A percentile compares a stretch with the other conserved stretches of the same genome.
Evolutionary conservation across 1,140 invertebrate genomes (phyloP).

Genomic region (Mylabris phalerata): DNA sequence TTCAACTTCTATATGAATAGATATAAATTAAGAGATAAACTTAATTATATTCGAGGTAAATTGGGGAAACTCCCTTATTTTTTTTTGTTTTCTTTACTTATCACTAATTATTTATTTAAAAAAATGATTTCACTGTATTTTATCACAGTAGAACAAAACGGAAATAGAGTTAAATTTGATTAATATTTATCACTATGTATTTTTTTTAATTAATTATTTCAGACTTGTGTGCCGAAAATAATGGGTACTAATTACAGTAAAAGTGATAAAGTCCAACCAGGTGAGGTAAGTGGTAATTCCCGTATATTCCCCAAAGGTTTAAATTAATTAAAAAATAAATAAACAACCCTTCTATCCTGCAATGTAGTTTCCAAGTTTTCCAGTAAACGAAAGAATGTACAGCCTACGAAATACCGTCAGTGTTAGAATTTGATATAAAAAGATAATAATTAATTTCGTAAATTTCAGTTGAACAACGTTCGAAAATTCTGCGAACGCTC

Average conservation of each 20-base stretch:
- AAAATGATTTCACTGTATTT: neutral
- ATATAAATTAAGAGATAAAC: too few relatives aligned
- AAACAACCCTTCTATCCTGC: too few relatives aligned
- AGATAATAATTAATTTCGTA: neutral
- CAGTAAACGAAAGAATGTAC: neutral
- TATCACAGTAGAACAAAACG: neutral
- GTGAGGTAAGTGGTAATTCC: conserved; percentile 3
- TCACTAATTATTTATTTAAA: neutral
- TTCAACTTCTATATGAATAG: too few relatives aligned
- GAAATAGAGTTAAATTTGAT: neutral
- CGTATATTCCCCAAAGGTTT: too few relatives aligned
- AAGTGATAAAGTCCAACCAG: conserved; percentile 9
- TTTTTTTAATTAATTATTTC: neutral
- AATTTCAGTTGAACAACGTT: neutral
- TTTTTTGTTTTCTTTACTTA: too few relatives aligned
- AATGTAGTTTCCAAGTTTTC: neutral
- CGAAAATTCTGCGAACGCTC: conserved; percentile 2
- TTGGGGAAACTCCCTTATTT: too few relatives aligned
- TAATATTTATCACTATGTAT: neutral
- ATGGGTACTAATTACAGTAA: conserved; percentile 12
- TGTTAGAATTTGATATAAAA: neutral
- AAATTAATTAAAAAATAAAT: too few relatives aligned
- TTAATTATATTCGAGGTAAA: too few relatives aligned
- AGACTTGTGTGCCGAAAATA: neutral
- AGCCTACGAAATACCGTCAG: too few relatives aligned